Conservation (phyloP, 1,140 invertebrate species). For the Solen grandis region DNA sequence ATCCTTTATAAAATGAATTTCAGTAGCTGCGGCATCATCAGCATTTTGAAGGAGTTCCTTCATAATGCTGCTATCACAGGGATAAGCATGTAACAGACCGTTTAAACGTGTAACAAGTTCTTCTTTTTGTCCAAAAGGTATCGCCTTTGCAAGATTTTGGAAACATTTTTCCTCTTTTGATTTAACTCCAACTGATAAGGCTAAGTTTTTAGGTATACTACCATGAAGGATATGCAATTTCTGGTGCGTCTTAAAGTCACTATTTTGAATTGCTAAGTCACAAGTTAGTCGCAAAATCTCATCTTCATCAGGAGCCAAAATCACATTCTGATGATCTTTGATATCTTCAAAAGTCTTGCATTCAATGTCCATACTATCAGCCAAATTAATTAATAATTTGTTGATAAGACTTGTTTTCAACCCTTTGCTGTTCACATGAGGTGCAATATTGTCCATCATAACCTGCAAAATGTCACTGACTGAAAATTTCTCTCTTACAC, state of each 20-base stretch:
- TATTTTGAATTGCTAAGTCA: conserved; percentile 57
- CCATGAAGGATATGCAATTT: conserved; percentile 54
- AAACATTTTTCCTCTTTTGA: conserved; percentile 46
- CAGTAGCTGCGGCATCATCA: conserved; percentile 76
- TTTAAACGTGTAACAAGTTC: conserved; percentile 68
- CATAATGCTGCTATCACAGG: conserved; percentile 65
- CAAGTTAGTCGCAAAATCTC: conserved; percentile 23
- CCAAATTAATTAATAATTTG: too few relatives aligned
- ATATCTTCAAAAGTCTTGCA: too few relatives aligned
- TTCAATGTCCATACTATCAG: too few relatives aligned
- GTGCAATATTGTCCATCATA: too few relatives aligned
- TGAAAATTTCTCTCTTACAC: conserved; percentile 28
- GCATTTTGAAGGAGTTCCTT: conserved; percentile 80
- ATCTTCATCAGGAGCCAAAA: conserved; percentile 44
- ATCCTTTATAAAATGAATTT: conserved; percentile 73
- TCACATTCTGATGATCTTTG: conserved; percentile 14
- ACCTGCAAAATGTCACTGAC: too few relatives aligned
- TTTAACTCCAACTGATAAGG: conserved; percentile 55
- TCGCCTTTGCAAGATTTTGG: not conserved
- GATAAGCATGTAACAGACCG: conserved; percentile 68
- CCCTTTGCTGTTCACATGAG: too few relatives aligned
- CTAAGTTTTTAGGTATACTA: conserved; percentile 37
- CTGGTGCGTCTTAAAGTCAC: not conserved
- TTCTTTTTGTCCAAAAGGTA: conserved; percentile 71
- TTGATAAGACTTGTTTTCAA: too few relatives aligned